phyloP scores from a whole-genome alignment of 1,140 invertebrate genomes.

The Cydia splendana region DNA sequence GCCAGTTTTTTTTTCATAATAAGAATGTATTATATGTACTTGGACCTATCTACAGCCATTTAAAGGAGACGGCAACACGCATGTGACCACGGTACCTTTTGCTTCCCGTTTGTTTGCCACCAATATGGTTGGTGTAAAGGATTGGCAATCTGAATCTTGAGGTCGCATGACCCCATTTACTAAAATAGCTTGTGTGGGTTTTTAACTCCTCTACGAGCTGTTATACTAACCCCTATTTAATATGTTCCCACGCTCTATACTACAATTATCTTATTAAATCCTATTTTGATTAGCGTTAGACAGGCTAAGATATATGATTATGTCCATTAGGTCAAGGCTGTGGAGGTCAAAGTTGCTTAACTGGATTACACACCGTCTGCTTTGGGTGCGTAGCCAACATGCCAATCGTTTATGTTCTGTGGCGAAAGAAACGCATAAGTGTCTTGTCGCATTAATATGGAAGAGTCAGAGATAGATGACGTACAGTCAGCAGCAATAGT shows the following conservation, averaged over 20 bases:
- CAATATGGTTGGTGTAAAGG: background rate
- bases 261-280: background rate
- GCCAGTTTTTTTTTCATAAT: no score
- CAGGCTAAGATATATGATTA: conserved; percentile 1
- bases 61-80: no score
- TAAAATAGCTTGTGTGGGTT: background rate
- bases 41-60: no score
- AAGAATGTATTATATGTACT: no score
- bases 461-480: no score
- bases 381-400: no score
- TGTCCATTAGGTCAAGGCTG: conserved; percentile 3
- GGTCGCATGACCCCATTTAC: background rate
- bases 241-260: background rate
- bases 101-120: no score
- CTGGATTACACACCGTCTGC: background rate
- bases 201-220: background rate
- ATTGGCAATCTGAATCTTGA: background rate
- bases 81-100: no score
- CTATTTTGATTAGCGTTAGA: background rate
- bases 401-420: no score
- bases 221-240: background rate
- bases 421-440: no score
- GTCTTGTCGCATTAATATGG: no score
- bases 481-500: no score
- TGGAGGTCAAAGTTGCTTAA: background rate